Evolutionary conservation across 2,888 invertebrate genomes (phyloP), one percentile per base, ranked within the genome.

Genomic region (Cephalotes varians): DNA sequence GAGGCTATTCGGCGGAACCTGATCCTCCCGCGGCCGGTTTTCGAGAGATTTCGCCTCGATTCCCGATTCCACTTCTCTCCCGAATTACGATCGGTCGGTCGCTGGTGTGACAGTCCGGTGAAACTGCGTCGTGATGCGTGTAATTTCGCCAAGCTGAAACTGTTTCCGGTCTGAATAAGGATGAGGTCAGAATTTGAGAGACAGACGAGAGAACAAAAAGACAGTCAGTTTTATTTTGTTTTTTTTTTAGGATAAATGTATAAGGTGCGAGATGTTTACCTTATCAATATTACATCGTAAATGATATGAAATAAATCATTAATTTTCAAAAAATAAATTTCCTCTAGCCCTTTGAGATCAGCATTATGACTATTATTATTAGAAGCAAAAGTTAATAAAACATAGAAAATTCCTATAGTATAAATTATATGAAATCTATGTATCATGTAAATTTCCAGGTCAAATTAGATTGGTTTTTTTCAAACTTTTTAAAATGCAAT

Each of bases 71-170:
- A 81, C 58, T 69, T 71, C 54, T 72, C 44, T 69, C 28, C 40
- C 82, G 80, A 86, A 84, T 88, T 87, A 51, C 84, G 54, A 37
- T 37, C 31, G 73, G 79, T 18, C 9, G 64, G 40, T 64, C 31
- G 47, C 34, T 73, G 71, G 44, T 25, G 71, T 67, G 72, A 67
- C 62, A 72, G 74, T 82, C n/a, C 86, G 69, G 77, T 81, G 86
- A 54, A 79, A 80, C 69, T 88, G 86, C 60, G 81, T 58, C 76
- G 58, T 71, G 76, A 87, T 64, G 87, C 86, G 88, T 86, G 82
- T 88, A 87, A 88, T 87, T 88, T 82, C 81, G 81, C 72, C 76
- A 77, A 86, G 85, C 81, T 80, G 85, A 89, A 89, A 89, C 82
- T 69, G 82, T 82, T 69, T 67, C 67, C 58, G 67, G 58, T 15